Base-by-base conservation (phyloP, 2,797 vertebrate species). In the Microtus agrestis region DNA sequence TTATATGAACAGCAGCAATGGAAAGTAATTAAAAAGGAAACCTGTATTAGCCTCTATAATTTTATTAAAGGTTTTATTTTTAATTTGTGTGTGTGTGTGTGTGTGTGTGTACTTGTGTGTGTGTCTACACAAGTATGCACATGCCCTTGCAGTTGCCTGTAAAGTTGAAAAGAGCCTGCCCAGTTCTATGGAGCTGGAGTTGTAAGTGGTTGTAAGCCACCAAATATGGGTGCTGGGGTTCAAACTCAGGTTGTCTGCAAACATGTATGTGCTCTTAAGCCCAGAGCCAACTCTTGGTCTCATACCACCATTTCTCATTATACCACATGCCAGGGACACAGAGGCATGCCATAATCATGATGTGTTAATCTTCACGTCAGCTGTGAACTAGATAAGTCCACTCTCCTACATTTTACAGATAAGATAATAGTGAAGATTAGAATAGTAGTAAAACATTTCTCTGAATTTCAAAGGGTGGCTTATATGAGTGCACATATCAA, bases 1-100 rank as follows among this genome's bases (percentile, higher is more conserved):
- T 79, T 89, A 27, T 23, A 65, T 77, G 48, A 84, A 87, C 9
- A 84, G 17, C 12, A 87, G 25, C 31, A 48, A 46, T 65, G 40
- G 51, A 73, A 90, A 93, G 48, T 59, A 80, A 91, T 96, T 76
- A 69, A 88, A 88, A 85, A 74, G 61, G 37, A 91, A 86, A 93
- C 40, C 56, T 89, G 2, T 40, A 76, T 59, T 69, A 94, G 3
- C 14, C 51, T 51, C 29, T 19, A 0, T 67, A 85, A 48, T 67
- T 34, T 31, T 73, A 43, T 67, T 34, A 31, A 84, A 34, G 29
- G 12, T 65, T 65, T 84, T 65, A 85, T 34, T 85, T 67, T 59
- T 80, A 56, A 3, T 59, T 37, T 84, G 61, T 31, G 34, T 79
- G 21, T 37, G 4, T 56, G 78, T 59, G 54, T 80, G 34, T 79